A percentile compares a stretch with the other conserved stretches of the same genome.
Conservation (phyloP, 2,113 vertebrate species). For the Dendropsophus ebraccatus region DNA sequence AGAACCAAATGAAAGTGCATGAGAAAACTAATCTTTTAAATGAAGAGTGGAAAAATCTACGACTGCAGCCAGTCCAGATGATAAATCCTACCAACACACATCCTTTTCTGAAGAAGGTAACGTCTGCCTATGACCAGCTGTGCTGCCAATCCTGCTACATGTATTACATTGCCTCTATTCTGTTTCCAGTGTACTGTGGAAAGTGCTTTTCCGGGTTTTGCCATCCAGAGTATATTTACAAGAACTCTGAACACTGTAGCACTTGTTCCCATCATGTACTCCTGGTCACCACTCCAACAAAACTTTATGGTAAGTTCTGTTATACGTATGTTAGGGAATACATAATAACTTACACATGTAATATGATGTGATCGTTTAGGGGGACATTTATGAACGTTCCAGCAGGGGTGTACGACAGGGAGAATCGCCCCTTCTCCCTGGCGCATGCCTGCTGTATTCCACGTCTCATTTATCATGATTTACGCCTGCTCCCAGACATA, state of each 20-base stretch:
- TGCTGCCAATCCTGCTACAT: too few species aligned
- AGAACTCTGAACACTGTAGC: constrained; percentile 91
- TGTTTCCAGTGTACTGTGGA: constrained; percentile 87
- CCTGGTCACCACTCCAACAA: constrained; percentile 97
- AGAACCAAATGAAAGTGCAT: constrained; percentile 91
- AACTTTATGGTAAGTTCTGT: constrained; percentile 92
- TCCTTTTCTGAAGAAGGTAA: constrained; percentile 86
- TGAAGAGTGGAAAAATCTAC: constrained; percentile 90
- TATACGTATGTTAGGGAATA: too few species aligned
- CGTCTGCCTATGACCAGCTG: too few species aligned
- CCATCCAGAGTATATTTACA: constrained; percentile 87
- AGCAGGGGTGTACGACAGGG: too few species aligned
- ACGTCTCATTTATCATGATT: too few species aligned
- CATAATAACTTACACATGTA: too few species aligned
- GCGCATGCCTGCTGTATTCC: too few species aligned
- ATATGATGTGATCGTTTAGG: too few species aligned
- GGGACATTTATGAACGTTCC: too few species aligned
- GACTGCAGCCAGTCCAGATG: constrained; percentile 86
- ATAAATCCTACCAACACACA: constrained; percentile 81
- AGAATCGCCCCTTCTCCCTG: too few species aligned
- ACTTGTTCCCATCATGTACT: constrained; percentile 97
- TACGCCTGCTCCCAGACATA: too few species aligned
- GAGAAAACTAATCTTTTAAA: constrained; percentile 87
- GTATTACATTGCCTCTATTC: background rate
- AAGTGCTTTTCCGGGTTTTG: constrained; percentile 88